Evolutionary conservation across 2,797 vertebrate genomes (phyloP).

Genomic region (Macroramphosus scolopax): DNA sequence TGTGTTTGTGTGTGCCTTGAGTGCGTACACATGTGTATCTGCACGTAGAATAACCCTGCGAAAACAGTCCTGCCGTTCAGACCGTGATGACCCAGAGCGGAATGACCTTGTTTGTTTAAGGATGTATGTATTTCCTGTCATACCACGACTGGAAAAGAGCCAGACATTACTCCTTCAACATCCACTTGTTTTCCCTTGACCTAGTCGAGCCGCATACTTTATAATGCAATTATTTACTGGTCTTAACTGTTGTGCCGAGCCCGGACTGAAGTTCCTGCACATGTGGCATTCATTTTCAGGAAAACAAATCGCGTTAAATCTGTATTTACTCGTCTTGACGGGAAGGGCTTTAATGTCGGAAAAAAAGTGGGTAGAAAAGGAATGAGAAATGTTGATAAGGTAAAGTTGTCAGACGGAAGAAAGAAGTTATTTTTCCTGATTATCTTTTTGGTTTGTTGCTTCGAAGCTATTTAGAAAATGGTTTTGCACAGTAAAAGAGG

Average conservation of each 20-base stretch:
- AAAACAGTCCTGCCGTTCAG: conserved; percentile 47
- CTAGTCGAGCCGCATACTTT: conserved; percentile 25
- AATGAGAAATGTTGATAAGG: conserved; percentile 14
- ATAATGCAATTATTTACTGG: conserved; percentile 51
- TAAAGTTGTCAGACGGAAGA: conserved; percentile 21
- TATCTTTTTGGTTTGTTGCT: background rate
- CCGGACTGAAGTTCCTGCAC: conserved; percentile 66
- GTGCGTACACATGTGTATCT: conserved; percentile 10
- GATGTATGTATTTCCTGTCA: conserved; percentile 60
- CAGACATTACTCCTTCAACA: conserved; percentile 44
- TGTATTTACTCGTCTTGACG: conserved; percentile 65
- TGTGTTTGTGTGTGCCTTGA: too few species aligned
- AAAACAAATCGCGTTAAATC: conserved; percentile 67
- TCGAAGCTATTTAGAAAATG: conserved; percentile 9
- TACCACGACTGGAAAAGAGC: conserved; percentile 48
- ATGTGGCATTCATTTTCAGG: conserved; percentile 68
- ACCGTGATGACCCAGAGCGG: conserved; percentile 40
- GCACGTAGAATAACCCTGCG: conserved; percentile 29
- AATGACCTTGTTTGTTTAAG: conserved; percentile 51
- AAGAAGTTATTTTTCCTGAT: conserved; percentile 12
- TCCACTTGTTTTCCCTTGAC: conserved; percentile 53
- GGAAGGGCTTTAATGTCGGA: conserved; percentile 32
- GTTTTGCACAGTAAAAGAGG: conserved; percentile 17
- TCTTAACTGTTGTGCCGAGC: conserved; percentile 66
- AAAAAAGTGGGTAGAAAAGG: conserved; percentile 15